These are phyloP conservation scores for Spizaetus ornatus DNA, from an alignment of 2,113 vertebrate genomes.

Conservation along the genomic window DNA sequence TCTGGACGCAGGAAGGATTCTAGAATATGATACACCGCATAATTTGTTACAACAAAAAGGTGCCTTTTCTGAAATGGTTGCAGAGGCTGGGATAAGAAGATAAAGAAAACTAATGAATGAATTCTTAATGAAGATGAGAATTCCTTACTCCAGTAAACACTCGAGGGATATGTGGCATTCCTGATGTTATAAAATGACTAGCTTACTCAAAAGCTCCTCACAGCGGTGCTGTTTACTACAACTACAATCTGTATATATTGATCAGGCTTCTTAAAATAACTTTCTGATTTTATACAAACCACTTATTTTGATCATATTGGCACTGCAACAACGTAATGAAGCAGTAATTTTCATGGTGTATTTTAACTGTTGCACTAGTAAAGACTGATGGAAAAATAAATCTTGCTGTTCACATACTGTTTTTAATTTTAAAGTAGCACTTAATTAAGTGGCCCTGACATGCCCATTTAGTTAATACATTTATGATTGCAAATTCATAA, in stretches of 20 bases:
- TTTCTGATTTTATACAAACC: background rate
- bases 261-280: background rate
- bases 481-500: background rate
- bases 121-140: background rate
- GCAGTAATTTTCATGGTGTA: background rate
- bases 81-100: slow-evolving; percentile 37
- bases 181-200: background rate
- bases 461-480: background rate
- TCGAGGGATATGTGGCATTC: background rate
- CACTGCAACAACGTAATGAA: background rate
- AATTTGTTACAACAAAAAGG: slow-evolving; percentile 46
- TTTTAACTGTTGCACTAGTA: background rate
- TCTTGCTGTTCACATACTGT: background rate
- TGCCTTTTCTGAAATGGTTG: slow-evolving; percentile 64
- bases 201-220: background rate
- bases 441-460: background rate
- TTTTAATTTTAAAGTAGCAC: background rate
- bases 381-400: background rate
- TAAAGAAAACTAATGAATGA: background rate
- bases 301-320: background rate
- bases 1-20: slow-evolving; percentile 62
- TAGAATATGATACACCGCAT: slow-evolving; percentile 61
- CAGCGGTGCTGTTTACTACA: background rate
- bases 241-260: background rate
- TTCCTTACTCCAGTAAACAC: background rate